These are phyloP conservation scores for Aphelocoma californica DNA, from an alignment of 2,797 vertebrate genomes.

Conservation along the genomic window DNA sequence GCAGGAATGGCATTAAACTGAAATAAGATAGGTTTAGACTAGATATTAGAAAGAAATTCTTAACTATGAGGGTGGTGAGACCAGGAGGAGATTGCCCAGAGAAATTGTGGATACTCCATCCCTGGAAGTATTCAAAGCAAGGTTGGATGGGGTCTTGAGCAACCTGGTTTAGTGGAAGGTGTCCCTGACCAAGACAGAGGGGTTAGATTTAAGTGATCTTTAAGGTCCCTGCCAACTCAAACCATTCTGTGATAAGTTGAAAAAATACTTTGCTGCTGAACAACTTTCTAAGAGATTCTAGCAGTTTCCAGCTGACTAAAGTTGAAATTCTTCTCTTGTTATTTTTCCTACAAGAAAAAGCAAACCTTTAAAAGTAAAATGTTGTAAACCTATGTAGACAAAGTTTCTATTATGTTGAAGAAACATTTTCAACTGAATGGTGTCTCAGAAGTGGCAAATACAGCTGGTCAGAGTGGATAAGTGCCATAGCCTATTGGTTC, in stretches of 20 bases:
- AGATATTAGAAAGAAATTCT: neutral
- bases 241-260: neutral
- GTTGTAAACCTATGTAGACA: neutral
- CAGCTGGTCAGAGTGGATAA: constrained; percentile 51
- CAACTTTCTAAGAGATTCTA: neutral
- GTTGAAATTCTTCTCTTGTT: neutral
- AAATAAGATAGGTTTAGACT: neutral
- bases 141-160: neutral
- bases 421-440: neutral
- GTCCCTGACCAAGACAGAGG: neutral
- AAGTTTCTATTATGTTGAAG: neutral
- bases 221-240: neutral
- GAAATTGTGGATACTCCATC: neutral
- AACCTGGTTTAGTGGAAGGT: neutral
- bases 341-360: neutral
- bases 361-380: neutral
- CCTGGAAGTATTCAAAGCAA: neutral
- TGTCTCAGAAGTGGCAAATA: neutral
- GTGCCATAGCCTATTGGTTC: constrained; percentile 24
- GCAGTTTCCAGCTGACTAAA: neutral
- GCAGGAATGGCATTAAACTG: neutral
- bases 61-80: neutral
- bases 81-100: neutral
- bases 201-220: neutral
- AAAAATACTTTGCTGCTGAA: neutral